These are phyloP conservation scores for Parasteatoda tepidariorum DNA, from an alignment of 1,140 invertebrate genomes.

Conservation along the genomic window DNA sequence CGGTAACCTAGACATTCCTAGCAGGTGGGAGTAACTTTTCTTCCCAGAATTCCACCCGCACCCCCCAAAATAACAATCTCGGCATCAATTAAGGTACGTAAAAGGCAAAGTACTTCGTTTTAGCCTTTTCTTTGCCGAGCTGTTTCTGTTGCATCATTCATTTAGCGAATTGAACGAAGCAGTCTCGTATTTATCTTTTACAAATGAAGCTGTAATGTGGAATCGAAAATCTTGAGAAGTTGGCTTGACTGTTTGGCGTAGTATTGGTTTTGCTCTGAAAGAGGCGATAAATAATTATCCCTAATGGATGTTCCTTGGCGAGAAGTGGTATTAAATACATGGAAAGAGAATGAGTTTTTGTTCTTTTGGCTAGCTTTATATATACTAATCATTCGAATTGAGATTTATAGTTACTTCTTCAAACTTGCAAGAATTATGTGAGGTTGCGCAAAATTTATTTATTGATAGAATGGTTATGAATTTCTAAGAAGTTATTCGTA, in stretches of 20 bases:
- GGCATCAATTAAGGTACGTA: slow-evolving; percentile 32
- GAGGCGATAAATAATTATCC: slow-evolving; percentile 49
- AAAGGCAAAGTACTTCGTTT: not conserved
- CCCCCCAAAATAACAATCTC: slow-evolving; percentile 57
- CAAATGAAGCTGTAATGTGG: slow-evolving; percentile 52
- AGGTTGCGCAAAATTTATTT: too few species aligned
- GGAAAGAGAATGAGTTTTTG: not conserved
- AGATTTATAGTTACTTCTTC: not conserved
- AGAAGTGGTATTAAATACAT: not conserved
- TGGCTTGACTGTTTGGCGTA: not conserved
- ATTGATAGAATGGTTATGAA: too few species aligned
- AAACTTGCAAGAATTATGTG: too few species aligned
- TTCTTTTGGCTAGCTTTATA: not conserved
- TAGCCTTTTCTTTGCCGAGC: slow-evolving; percentile 15
- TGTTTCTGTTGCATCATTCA: slow-evolving; percentile 29
- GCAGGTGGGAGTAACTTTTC: slow-evolving; percentile 50
- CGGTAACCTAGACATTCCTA: slow-evolving; percentile 9
- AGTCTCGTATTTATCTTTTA: slow-evolving; percentile 12
- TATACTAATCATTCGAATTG: not conserved
- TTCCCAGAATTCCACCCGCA: slow-evolving; percentile 33
- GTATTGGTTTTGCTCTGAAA: slow-evolving; percentile 38
- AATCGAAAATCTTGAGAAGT: slow-evolving; percentile 26
- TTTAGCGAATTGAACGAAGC: slow-evolving; percentile 18
- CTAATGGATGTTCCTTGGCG: not conserved
- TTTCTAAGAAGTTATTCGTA: too few species aligned